phyloP scores from a whole-genome alignment of 2,888 invertebrate genomes.

The Pimpla rufipes region DNA sequence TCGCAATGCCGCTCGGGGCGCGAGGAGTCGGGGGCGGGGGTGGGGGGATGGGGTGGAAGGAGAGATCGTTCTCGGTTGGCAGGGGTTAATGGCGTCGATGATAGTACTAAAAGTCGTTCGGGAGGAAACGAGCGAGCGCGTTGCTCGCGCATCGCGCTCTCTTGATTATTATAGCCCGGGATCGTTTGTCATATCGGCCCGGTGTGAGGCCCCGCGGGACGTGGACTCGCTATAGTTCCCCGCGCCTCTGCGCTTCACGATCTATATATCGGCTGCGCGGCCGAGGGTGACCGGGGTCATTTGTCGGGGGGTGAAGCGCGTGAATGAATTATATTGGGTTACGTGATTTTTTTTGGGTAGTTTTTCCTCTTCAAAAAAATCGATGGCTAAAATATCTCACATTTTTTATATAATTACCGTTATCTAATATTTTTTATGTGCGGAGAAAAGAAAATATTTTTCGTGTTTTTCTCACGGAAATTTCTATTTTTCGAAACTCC shows the following conservation, averaged over 20 bases:
- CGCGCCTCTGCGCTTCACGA: neutral
- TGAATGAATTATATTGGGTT: too few species aligned
- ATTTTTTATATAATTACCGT: too few species aligned
- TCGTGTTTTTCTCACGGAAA: too few species aligned
- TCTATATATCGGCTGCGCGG: too few species aligned
- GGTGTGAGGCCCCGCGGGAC: conserved; percentile 40
- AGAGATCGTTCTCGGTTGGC: conserved; percentile 34
- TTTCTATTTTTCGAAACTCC: too few species aligned
- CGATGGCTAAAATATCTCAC: too few species aligned
- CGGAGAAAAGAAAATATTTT: too few species aligned
- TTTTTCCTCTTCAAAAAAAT: too few species aligned
- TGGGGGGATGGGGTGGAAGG: too few species aligned
- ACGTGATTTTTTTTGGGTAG: too few species aligned
- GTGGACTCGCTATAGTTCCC: neutral
- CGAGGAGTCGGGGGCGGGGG: conserved; percentile 19
- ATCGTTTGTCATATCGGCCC: conserved; percentile 61
- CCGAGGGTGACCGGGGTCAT: neutral
- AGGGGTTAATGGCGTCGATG: conserved; percentile 58
- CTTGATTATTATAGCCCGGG: conserved; percentile 57
- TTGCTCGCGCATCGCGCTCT: conserved; percentile 46
- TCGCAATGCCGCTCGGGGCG: conserved; percentile 17
- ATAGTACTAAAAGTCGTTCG: conserved; percentile 48
- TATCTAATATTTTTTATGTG: too few species aligned
- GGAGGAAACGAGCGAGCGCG: conserved; percentile 7
- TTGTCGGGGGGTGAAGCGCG: too few species aligned